phyloP scores from a whole-genome alignment of 2,888 invertebrate species.

The Pteria penguin region DNA sequence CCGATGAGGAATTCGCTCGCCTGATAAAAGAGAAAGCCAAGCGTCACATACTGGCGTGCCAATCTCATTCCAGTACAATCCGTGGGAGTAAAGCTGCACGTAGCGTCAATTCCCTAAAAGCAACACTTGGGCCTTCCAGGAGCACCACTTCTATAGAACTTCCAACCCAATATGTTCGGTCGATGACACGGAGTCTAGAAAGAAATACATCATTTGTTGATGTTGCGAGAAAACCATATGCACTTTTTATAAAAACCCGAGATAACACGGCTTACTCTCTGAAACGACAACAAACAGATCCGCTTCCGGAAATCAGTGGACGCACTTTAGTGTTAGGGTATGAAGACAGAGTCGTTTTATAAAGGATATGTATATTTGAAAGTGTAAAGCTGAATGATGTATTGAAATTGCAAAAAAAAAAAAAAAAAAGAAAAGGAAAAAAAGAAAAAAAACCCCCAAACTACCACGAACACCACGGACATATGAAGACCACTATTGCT shows the following conservation, averaged over 20 bases:
- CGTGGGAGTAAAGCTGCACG: slow-evolving; percentile 54
- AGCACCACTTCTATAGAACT: slow-evolving; percentile 12
- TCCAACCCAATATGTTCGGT: slow-evolving; percentile 27
- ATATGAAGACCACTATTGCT: too few relatives aligned
- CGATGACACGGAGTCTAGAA: neutral
- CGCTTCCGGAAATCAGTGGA: slow-evolving; percentile 52
- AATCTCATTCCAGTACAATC: slow-evolving; percentile 50
- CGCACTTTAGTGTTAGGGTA: slow-evolving; percentile 54
- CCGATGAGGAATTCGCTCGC: slow-evolving; percentile 40
- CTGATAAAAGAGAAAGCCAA: slow-evolving; percentile 52
- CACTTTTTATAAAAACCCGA: slow-evolving; percentile 35
- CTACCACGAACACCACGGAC: too few relatives aligned
- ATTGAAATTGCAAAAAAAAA: too few relatives aligned
- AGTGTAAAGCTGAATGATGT: too few relatives aligned
- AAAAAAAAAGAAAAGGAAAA: too few relatives aligned
- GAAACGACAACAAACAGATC: slow-evolving; percentile 27
- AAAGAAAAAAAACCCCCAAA: too few relatives aligned
- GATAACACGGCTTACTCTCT: neutral
- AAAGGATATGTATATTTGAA: too few relatives aligned
- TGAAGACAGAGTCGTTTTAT: slow-evolving; percentile 4
- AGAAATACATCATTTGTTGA: slow-evolving; percentile 26
- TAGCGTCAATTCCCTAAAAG: slow-evolving; percentile 47
- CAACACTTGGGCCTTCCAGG: slow-evolving; percentile 51
- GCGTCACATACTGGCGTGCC: slow-evolving; percentile 56
- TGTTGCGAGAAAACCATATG: slow-evolving; percentile 22